Base-by-base conservation (phyloP, 2,113 vertebrate species). In the Pycnonotus jocosus region DNA sequence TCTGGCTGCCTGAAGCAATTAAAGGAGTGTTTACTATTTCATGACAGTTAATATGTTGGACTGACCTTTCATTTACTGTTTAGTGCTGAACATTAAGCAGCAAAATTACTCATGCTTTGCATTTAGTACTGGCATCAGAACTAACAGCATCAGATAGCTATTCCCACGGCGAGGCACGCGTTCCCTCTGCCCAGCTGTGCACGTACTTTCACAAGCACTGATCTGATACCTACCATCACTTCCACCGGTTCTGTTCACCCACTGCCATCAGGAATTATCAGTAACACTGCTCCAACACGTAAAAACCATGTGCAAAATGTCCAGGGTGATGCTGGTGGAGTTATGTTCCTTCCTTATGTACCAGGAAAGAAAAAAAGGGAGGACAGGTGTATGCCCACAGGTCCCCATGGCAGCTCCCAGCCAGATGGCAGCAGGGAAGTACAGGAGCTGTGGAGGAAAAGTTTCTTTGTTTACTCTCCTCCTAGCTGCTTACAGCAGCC, bases 61-160 rank as follows among this genome's bases (percentile, higher is more conserved):
- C 92, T 96, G 95, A 94, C 92, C 92, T 95, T 97, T 96, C 92
- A 72, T 80, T 96, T 96, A 86, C 74, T n/a, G 78, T 71, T 96
- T 92, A 95, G 64, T 61, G 78, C 78, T 76, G 66, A 86, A 92
- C 64, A 65, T 81, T 81, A 92, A 57, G 57, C 60, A 95, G 84
- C 81, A 83, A 79, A 87, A 89, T 90, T 95, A 81, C 90, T 96
- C 70, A 81, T 86, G 94, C 81, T 87, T 81, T 77, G 38, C 74
- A 77, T 94, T 93, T 81, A 92, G 88, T 57, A 57, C 54, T 73
- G 90, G 74, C 81, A 85, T 91, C 69, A 60, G 77, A 72, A 80
- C 76, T 91, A 94, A 81, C 85, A 74, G 57, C 25, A 23, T 47
- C 20, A 70, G 83, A 62, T 65, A 47, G 69, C 37, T 88, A 66